phyloP scores from a whole-genome alignment of 2,797 vertebrate genomes.

The Semaprochilodus insignis region DNA sequence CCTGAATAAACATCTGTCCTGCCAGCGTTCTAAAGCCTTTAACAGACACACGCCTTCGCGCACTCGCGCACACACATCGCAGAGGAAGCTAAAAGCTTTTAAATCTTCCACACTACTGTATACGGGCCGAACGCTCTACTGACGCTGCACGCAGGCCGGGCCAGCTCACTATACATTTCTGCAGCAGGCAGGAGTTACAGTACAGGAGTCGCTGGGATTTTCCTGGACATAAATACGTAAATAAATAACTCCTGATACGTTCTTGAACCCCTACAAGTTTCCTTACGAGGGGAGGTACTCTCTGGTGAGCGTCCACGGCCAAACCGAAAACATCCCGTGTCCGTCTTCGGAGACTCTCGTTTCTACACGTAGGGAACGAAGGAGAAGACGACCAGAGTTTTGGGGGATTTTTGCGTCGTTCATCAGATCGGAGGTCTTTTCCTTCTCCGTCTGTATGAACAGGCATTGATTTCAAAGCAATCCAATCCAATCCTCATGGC shows the following conservation, averaged over 20 bases:
- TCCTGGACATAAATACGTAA: neutral
- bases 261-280: conserved; percentile 1
- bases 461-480: conserved; percentile 43
- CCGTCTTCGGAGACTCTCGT: conserved; percentile 19
- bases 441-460: conserved; percentile 47
- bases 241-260: neutral
- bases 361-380: conserved; percentile 31
- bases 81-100: conserved; percentile 17
- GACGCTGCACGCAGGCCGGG: neutral
- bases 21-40: conserved; percentile 44
- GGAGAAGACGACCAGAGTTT: neutral
- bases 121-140: conserved; percentile 34
- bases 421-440: conserved; percentile 42
- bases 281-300: neutral
- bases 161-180: neutral
- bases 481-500: conserved; percentile 55
- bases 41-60: conserved; percentile 33
- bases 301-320: conserved; percentile 21
- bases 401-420: neutral
- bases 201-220: neutral
- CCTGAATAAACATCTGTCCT: conserved; percentile 36
- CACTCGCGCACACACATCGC: neutral
- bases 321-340: conserved; percentile 44
- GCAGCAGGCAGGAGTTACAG: neutral
- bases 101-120: conserved; percentile 40